Evolutionary conservation across 2,113 vertebrate species (phyloP).

Genomic region (Chaetura pelagica): DNA sequence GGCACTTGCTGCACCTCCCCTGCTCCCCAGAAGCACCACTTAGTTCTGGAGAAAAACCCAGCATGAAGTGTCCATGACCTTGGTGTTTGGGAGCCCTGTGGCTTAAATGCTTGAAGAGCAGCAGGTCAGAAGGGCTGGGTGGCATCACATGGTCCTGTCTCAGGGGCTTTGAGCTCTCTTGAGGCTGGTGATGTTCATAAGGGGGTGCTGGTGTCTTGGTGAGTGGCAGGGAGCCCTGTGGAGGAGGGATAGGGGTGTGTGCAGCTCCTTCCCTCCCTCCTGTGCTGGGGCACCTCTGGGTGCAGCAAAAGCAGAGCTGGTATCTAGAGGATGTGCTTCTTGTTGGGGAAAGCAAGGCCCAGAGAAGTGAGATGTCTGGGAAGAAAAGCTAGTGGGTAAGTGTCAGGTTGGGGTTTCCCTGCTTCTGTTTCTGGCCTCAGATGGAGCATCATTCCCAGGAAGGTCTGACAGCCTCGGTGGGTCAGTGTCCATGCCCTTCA

Average conservation of each 20-base stretch:
- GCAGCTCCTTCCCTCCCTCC: background rate
- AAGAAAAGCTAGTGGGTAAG: background rate
- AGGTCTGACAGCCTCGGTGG: background rate
- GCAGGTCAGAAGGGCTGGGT: background rate
- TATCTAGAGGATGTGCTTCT: background rate
- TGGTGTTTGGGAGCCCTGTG: background rate
- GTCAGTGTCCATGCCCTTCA: background rate
- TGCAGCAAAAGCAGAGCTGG: background rate
- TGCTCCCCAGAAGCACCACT: background rate
- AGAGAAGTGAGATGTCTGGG: background rate
- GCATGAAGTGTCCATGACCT: accelerated
- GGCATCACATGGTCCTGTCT: background rate
- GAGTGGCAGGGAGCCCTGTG: background rate
- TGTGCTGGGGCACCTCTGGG: background rate
- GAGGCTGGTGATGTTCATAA: background rate
- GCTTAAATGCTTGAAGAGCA: background rate
- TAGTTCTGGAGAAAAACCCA: background rate
- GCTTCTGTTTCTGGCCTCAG: background rate
- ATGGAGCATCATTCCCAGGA: accelerated
- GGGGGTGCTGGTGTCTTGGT: background rate
- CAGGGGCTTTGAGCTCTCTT: background rate
- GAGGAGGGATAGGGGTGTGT: too few species aligned
- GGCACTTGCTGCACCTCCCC: background rate
- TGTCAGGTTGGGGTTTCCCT: background rate
- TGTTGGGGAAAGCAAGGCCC: background rate